A percentile compares a stretch with the other conserved stretches of the same genome.
Conservation (phyloP, 1,140 invertebrate genomes). For the Caenorhabditis tropicalis region DNA sequence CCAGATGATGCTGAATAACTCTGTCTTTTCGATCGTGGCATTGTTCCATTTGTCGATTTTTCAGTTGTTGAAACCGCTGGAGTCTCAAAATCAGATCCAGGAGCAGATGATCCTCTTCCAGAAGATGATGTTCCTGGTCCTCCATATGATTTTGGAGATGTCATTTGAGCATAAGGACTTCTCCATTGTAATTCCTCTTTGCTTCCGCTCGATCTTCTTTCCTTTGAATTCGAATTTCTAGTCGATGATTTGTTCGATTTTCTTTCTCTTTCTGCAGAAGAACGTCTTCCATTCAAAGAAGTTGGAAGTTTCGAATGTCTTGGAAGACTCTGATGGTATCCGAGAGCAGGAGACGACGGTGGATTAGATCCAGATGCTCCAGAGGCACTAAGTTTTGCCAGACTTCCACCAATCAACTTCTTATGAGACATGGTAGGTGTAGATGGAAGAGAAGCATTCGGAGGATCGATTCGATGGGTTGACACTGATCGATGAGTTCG, state of each 20-base stretch:
- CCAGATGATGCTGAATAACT: constrained; percentile 55
- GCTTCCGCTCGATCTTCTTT: constrained; percentile 2
- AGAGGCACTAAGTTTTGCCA: neutral
- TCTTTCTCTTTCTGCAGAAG: constrained; percentile 31
- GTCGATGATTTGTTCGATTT: neutral
- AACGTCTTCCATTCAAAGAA: constrained; percentile 7
- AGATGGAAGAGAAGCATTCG: constrained; percentile 47
- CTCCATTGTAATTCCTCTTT: constrained; percentile 28
- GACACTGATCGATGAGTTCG: constrained; percentile 18
- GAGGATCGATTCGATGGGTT: neutral
- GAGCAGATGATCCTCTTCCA: constrained; percentile 48
- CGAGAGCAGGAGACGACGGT: neutral
- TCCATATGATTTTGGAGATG: constrained; percentile 11
- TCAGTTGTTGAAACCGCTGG: neutral
- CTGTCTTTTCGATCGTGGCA: constrained; percentile 46
- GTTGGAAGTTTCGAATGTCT: constrained; percentile 31
- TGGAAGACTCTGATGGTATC: constrained; percentile 32
- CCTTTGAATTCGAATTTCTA: constrained; percentile 16
- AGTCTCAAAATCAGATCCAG: constrained; percentile 40
- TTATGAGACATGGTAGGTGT: constrained; percentile 48
- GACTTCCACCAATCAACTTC: constrained; percentile 33
- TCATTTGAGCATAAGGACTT: constrained; percentile 43
- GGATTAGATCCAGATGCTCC: constrained; percentile 8
- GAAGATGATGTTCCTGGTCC: constrained; percentile 36
- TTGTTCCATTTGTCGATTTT: neutral